phyloP scores from a whole-genome alignment of 2,113 vertebrate genomes.

The Crotalus tigris region DNA sequence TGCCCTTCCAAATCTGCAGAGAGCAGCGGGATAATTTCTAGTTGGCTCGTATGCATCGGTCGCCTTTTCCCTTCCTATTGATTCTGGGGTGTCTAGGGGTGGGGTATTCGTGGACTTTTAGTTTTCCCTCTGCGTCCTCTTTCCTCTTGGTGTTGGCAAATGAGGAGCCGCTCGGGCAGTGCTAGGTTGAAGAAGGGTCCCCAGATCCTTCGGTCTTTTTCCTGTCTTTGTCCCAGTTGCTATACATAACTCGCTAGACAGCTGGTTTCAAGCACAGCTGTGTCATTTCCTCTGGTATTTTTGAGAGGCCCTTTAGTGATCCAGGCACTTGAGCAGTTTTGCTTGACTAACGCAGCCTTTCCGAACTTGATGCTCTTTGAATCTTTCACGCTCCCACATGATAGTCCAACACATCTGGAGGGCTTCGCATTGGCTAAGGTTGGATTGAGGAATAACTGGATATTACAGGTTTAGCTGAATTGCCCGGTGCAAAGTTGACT shows the following conservation, averaged over 20 bases:
- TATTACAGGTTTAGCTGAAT: neutral
- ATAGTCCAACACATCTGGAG: neutral
- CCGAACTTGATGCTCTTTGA: neutral
- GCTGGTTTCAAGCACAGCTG: constrained; percentile 20
- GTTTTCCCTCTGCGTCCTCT: neutral
- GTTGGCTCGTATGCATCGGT: neutral
- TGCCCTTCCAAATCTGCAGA: constrained; percentile 39
- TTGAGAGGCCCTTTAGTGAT: constrained; percentile 16
- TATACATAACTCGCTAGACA: neutral
- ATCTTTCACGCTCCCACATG: neutral
- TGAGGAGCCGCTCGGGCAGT: neutral
- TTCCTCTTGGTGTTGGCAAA: neutral
- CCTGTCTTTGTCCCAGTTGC: constrained; percentile 5
- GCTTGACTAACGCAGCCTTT: neutral
- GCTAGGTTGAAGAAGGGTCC: neutral
- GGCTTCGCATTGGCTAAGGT: neutral
- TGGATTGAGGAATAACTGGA: neutral
- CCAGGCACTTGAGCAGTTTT: neutral
- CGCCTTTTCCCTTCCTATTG: neutral
- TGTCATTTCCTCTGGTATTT: constrained; percentile 31
- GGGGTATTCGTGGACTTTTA: neutral
- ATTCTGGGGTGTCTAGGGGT: neutral
- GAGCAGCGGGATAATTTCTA: neutral
- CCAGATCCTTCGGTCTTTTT: neutral
- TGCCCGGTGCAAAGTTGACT: neutral